These are phyloP conservation scores for Polydrusus tereticollis DNA, from an alignment of 2,888 invertebrate genomes.

Conservation along the genomic window DNA sequence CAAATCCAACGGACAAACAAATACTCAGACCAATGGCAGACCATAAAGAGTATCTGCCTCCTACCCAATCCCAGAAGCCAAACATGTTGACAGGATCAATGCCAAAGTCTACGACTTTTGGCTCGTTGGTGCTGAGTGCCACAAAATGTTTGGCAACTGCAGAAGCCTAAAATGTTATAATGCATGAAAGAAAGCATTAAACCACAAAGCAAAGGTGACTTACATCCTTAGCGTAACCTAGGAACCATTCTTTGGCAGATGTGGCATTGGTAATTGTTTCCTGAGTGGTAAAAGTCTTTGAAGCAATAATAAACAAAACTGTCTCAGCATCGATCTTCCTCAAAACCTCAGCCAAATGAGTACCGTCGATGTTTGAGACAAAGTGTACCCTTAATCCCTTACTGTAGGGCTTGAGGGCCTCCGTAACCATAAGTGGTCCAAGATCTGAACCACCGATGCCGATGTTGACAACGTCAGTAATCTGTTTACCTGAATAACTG, in stretches of 20 bases:
- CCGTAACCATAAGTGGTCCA: slow-evolving; percentile 99
- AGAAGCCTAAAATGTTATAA: slow-evolving; percentile 72
- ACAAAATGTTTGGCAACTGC: slow-evolving; percentile 98
- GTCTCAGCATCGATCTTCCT: slow-evolving; percentile 93
- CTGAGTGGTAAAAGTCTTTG: slow-evolving; percentile 99
- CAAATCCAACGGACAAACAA: slow-evolving; percentile 91
- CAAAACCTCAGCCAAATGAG: slow-evolving; percentile 94
- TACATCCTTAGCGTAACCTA: slow-evolving; percentile 88
- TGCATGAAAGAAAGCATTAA: too few relatives aligned
- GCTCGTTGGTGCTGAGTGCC: slow-evolving; percentile 94
- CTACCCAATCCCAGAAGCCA: slow-evolving; percentile 99
- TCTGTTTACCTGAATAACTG: slow-evolving; percentile 90
- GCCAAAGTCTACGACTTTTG: slow-evolving; percentile 97
- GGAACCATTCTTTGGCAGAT: slow-evolving; percentile 97
- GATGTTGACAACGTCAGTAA: slow-evolving; percentile 98
- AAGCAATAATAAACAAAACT: slow-evolving; percentile 97
- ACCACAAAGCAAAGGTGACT: slow-evolving; percentile 63
- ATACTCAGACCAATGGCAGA: slow-evolving; percentile 99
- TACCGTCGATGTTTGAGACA: slow-evolving; percentile 99
- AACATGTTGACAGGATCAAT: slow-evolving; percentile 99
- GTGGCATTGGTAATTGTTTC: slow-evolving; percentile 99
- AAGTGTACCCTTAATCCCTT: slow-evolving; percentile 92
- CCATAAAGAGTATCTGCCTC: slow-evolving; percentile 97
- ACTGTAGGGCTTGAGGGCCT: slow-evolving; percentile 93
- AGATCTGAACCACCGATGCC: slow-evolving; percentile 99